phyloP scores from a whole-genome alignment of 2,797 vertebrate species.

The Rhinoraja longicauda region DNA sequence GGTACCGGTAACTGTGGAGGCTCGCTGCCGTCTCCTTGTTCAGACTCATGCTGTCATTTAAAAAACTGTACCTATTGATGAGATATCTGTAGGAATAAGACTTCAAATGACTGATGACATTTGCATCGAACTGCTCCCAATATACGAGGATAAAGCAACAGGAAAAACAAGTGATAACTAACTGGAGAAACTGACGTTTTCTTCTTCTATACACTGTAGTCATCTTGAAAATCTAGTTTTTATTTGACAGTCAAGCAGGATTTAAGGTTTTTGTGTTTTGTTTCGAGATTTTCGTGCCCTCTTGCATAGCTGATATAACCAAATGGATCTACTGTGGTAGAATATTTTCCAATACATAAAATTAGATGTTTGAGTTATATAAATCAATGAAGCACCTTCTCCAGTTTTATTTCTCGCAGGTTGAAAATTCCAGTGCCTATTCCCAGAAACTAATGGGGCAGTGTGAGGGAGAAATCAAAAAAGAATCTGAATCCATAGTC shows the following conservation, averaged over 20 bases:
- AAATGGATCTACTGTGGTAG: neutral
- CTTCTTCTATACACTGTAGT: conserved; percentile 69
- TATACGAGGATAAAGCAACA: conserved; percentile 69
- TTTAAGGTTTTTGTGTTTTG: neutral
- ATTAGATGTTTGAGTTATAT: neutral
- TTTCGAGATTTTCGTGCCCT: neutral
- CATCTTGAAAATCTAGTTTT: conserved; percentile 62
- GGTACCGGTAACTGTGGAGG: conserved; percentile 62
- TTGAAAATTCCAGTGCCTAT: neutral
- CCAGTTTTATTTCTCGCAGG: neutral
- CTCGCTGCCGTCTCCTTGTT: conserved; percentile 51
- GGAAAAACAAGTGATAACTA: conserved; percentile 69
- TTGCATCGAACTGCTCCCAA: conserved; percentile 70
- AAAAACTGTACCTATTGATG: conserved; percentile 78
- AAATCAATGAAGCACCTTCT: neutral
- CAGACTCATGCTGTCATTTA: conserved; percentile 68
- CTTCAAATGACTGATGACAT: conserved; percentile 72
- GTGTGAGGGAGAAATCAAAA: neutral
- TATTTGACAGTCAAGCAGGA: neutral
- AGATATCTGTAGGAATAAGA: conserved; percentile 84
- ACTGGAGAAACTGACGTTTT: conserved; percentile 70
- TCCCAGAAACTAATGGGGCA: neutral
- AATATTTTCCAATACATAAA: neutral
- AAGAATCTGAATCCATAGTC: neutral
- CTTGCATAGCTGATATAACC: neutral